A percentile compares a stretch with the other conserved stretches of the same genome.
phyloP scores from a whole-genome alignment of 1,140 invertebrate species.

The Dendrolimus kikuchii region DNA sequence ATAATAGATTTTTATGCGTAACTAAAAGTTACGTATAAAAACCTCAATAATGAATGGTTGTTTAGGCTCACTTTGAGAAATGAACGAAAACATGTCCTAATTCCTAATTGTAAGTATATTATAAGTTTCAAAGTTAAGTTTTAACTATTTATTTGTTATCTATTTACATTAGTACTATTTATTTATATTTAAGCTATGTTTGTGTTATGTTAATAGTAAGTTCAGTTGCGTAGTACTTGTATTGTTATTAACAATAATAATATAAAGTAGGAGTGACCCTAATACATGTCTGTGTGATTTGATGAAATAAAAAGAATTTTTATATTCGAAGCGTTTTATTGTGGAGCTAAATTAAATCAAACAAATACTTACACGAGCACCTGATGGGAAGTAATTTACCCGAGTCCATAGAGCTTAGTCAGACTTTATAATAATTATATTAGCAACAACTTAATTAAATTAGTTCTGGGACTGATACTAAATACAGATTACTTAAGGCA shows the following conservation, averaged over 20 bases:
- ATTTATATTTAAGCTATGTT: background rate
- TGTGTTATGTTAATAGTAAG: background rate
- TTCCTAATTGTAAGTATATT: too few species aligned
- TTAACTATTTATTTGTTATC: slow-evolving; percentile 1
- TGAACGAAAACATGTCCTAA: background rate
- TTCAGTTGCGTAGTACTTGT: slow-evolving; percentile 29
- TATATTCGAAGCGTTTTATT: slow-evolving; percentile 4
- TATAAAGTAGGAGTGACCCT: slow-evolving; percentile 53
- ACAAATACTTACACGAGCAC: too few species aligned
- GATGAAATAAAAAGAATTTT: slow-evolving; percentile 11
- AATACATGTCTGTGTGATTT: slow-evolving; percentile 35
- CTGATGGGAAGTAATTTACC: too few species aligned
- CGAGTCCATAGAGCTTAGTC: too few species aligned
- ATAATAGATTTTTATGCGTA: slow-evolving; percentile 38
- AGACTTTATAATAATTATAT: too few species aligned
- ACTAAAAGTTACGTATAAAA: slow-evolving; percentile 33
- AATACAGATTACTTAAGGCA: too few species aligned
- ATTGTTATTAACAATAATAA: slow-evolving; percentile 65
- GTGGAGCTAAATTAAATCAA: too few species aligned
- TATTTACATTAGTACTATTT: background rate
- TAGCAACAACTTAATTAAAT: too few species aligned
- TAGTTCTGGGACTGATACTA: too few species aligned
- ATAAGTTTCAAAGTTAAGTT: background rate
- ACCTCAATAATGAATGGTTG: slow-evolving; percentile 14
- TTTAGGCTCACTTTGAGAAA: slow-evolving; percentile 4